Conservation (phyloP, 2,113 vertebrate genomes). For the western clawed frog (Xenopus tropicalis) region UCB_Xtro_10.0 CM004446.2:149732001-149732500, state of each 20-base stretch:
- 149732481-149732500: no score
- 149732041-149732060: conserved; percentile 68
- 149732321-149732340: conserved; percentile 78
- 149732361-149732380: conserved; percentile 53
- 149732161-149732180: conserved; percentile 71
- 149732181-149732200: conserved; percentile 82
- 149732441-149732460: no score
- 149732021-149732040: conserved; percentile 75
- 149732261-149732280: conserved; percentile 85
- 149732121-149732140: conserved; percentile 73
- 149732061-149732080: conserved; percentile 63
- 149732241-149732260: conserved; percentile 82
- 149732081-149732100: conserved; percentile 68
- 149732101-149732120: conserved; percentile 60
- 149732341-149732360: conserved; percentile 70
- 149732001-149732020: conserved; percentile 78
- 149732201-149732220: conserved; percentile 80
- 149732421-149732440: no score
- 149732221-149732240: conserved; percentile 94
- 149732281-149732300: conserved; percentile 80
- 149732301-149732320: conserved; percentile 80
- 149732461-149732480: no score
- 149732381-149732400: no score
- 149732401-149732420: no score
- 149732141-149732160: conserved; percentile 58